phyloP scores from a whole-genome alignment of 2,797 vertebrate species.

The Melanotaenia boesemani region DNA sequence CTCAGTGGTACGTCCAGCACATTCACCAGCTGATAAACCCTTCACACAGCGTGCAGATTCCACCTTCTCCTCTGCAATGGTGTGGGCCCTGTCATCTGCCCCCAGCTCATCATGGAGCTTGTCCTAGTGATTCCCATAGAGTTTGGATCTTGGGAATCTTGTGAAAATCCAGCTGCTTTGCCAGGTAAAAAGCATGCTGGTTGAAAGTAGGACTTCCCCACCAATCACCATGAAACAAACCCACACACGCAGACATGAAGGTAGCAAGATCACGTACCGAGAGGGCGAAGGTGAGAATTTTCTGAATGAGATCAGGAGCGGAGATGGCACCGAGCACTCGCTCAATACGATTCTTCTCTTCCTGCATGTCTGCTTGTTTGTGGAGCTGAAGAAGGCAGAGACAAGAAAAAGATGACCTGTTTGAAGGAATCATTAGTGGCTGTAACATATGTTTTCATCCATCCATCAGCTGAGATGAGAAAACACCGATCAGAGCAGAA shows the following conservation, averaged over 20 bases:
- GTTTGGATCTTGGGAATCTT: too few relatives aligned
- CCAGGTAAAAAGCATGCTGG: too few relatives aligned
- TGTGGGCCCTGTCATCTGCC: too few relatives aligned
- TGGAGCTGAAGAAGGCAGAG: constrained; percentile 90
- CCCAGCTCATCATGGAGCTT: too few relatives aligned
- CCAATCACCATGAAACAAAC: neutral
- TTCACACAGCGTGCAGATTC: too few relatives aligned
- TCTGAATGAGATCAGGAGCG: constrained; percentile 94
- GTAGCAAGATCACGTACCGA: constrained; percentile 83
- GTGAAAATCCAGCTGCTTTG: too few relatives aligned
- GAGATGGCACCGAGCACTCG: constrained; percentile 95
- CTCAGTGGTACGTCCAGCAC: neutral
- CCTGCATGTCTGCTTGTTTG: constrained; percentile 98
- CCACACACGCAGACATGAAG: fast-evolving
- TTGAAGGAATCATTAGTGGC: too few relatives aligned
- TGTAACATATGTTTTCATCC: neutral
- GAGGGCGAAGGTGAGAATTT: constrained; percentile 96
- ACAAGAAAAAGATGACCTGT: neutral
- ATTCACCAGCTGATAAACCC: neutral
- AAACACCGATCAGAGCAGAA: neutral
- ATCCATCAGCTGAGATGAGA: constrained; percentile 47
- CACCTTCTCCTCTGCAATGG: too few relatives aligned
- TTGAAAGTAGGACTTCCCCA: too few relatives aligned
- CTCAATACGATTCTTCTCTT: constrained; percentile 97
- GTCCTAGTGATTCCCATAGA: too few relatives aligned